These are phyloP conservation scores for Helostoma temminkii DNA, from an alignment of 2,797 vertebrate species.

Conservation along the genomic window DNA sequence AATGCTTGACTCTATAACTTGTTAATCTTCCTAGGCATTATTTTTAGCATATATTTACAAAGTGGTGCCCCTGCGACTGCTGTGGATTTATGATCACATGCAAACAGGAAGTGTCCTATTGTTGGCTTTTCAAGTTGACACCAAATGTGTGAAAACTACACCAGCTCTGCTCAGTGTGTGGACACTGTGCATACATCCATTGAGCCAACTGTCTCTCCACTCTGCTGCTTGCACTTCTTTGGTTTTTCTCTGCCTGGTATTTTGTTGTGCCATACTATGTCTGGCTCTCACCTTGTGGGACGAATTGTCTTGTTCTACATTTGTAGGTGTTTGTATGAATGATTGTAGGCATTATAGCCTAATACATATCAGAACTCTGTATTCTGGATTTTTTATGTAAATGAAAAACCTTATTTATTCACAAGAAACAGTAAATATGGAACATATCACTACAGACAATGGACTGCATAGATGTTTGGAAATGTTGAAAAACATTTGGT, in stretches of 20 bases:
- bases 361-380: constrained; percentile 43
- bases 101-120: constrained; percentile 1
- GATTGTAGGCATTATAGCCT: constrained; percentile 23
- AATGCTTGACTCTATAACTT: not conserved
- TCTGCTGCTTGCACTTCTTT: constrained; percentile 35
- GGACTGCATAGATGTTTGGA: constrained; percentile 41
- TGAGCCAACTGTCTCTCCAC: constrained; percentile 27
- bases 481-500: constrained; percentile 4
- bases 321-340: constrained; percentile 45
- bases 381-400: constrained; percentile 42
- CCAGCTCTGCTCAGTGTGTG: constrained; percentile 7
- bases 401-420: constrained; percentile 68
- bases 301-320: constrained; percentile 29
- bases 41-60: not conserved
- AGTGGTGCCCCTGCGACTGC: constrained; percentile 1
- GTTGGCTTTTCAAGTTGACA: constrained; percentile 1
- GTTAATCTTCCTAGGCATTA: not conserved
- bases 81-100: constrained; percentile 9
- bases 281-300: constrained; percentile 31
- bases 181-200: constrained; percentile 12
- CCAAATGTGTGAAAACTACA: constrained; percentile 22
- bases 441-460: constrained; percentile 25
- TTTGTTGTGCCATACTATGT: constrained; percentile 21
- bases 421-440: constrained; percentile 17
- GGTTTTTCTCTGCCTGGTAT: constrained; percentile 25